Percentiles rank a stretch among this genome's conserved stretches.
phyloP scores from a whole-genome alignment of 2,888 invertebrate species.

The Mesochorus sp. region DNA sequence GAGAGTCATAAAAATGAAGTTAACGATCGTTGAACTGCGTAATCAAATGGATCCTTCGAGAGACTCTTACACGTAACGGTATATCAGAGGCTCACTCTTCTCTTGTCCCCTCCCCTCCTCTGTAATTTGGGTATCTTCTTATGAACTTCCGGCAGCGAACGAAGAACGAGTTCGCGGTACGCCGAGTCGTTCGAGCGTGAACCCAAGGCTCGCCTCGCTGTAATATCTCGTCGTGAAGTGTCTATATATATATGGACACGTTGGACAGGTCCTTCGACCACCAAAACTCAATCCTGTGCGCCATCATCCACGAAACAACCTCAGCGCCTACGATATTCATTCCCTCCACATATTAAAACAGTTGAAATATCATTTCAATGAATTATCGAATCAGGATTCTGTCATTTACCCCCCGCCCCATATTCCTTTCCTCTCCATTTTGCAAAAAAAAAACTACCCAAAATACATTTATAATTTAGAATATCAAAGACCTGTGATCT shows the following conservation, averaged over 20 bases:
- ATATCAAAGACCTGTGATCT: too few relatives aligned
- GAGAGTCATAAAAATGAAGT: neutral
- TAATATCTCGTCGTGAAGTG: neutral
- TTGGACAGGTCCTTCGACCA: slow-evolving; percentile 27
- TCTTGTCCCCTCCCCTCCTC: slow-evolving; percentile 17
- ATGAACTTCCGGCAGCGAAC: slow-evolving; percentile 68
- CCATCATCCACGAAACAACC: slow-evolving; percentile 48
- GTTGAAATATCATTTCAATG: slow-evolving; percentile 34
- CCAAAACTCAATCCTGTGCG: slow-evolving; percentile 50
- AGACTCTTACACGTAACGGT: slow-evolving; percentile 75
- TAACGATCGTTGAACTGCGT: neutral
- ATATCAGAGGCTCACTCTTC: slow-evolving; percentile 51
- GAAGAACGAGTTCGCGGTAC: slow-evolving; percentile 16
- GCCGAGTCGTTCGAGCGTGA: slow-evolving; percentile 55
- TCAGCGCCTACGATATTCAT: slow-evolving; percentile 1
- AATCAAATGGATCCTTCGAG: neutral
- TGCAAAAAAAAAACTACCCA: too few relatives aligned
- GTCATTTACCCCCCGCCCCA: neutral
- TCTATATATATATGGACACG: neutral
- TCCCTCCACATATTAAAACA: neutral
- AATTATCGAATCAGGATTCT: slow-evolving; percentile 8
- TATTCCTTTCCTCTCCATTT: too few relatives aligned
- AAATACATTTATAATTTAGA: too few relatives aligned
- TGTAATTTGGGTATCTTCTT: slow-evolving; percentile 75
- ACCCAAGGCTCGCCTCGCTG: slow-evolving; percentile 24